Base-by-base conservation (phyloP, 1,140 invertebrate species). In the Thalassaphorura encarpata region DNA sequence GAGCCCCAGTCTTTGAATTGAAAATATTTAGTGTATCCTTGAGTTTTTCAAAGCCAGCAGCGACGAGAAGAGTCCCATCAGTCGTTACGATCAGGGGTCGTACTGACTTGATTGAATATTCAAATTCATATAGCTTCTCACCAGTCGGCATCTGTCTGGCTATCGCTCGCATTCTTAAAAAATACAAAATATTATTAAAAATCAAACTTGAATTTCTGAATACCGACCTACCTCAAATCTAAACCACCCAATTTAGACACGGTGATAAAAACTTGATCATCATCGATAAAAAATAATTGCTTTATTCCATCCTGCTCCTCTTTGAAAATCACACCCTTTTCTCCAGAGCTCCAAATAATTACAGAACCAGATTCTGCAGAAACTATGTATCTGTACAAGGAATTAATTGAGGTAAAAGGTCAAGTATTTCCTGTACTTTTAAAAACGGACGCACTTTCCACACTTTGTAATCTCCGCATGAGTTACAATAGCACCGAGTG, bases 341-440 rank as follows among this genome's bases (percentile, higher is more conserved):
- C 82, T 1, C 84, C 85, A 31, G 81, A 73, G 66, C 93, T 86
- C 94, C 94, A 98, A 24, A 97, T 81, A 0, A 97, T 71, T 24
- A 97, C 76, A 67, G 89, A 89, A 0, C 91, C 92, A 1, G 90
- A 94, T 69, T 97, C 94, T 0, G 89, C 85, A 0, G 89, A 90
- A 15, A 95, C 76, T 0, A 97, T 86, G 64, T 80, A 81, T n/a
- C n/a, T n/a, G n/a, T n/a, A n/a, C n/a, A n/a, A n/a, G n/a, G n/a
- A 54, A 13, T 27, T 21, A 26, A 39, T 58, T 56, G 23, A 39
- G 13, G 31, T 48, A 33, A 49, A 21, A 8, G n/a, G n/a, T n/a
- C 33, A 51, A 51, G 18, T 36, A 28, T n/a, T 15, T 28, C 21
- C 31, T 52, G 45, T 53, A 24, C 15, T 36, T 11, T 43, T 28